A percentile compares a stretch with the other conserved stretches of the same genome.
Conservation (phyloP, 1,140 invertebrate species). For the Cepaea nemoralis region DNA sequence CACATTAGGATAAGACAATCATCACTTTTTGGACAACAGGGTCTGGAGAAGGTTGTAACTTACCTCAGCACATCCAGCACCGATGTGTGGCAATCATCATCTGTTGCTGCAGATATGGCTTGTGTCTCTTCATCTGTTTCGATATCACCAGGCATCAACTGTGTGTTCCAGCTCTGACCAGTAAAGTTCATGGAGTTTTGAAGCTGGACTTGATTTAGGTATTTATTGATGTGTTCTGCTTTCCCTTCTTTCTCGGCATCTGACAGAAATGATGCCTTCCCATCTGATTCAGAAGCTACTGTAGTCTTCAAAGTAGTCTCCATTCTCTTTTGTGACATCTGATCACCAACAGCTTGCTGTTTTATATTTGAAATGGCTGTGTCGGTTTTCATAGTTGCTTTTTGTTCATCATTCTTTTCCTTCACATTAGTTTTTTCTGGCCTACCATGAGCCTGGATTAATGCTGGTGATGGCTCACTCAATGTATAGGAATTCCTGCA, state of each 20-base stretch:
- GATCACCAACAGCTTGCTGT: neutral
- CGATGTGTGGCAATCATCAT: neutral
- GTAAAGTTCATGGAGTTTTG: constrained; percentile 36
- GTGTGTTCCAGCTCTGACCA: constrained; percentile 20
- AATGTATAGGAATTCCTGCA: constrained; percentile 54
- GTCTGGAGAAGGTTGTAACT: too few relatives aligned
- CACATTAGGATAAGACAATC: neutral
- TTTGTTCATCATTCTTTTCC: neutral
- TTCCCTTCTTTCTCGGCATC: constrained; percentile 47
- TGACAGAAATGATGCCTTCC: constrained; percentile 11
- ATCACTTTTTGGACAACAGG: too few relatives aligned
- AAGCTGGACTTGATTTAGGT: constrained; percentile 53
- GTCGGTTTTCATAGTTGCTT: neutral
- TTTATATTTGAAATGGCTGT: neutral
- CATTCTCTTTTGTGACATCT: neutral
- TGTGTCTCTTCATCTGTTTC: constrained; percentile 9
- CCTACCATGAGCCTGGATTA: constrained; percentile 43
- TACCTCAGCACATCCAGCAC: constrained; percentile 21
- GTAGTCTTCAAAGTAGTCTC: neutral
- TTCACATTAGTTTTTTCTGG: neutral
- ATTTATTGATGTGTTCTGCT: constrained; percentile 60
- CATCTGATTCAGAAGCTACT: constrained; percentile 23
- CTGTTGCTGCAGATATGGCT: too few relatives aligned
- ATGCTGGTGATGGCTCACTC: constrained; percentile 50
- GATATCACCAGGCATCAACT: neutral